Conservation (phyloP, 2,113 vertebrate species). For the Ptyas mucosa region DNA sequence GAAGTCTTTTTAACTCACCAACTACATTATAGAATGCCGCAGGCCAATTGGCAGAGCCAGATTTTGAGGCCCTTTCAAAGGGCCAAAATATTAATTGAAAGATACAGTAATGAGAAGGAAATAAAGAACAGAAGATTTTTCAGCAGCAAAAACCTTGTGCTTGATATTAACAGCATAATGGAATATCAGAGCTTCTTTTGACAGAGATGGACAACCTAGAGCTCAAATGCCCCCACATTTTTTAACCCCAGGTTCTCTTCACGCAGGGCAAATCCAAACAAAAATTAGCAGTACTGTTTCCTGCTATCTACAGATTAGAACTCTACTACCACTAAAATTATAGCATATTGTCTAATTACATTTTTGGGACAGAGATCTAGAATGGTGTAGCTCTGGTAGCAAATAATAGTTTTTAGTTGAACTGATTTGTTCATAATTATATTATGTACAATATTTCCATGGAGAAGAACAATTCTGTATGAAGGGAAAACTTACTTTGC, state of each 20-base stretch:
- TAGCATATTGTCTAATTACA: background rate
- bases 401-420: background rate
- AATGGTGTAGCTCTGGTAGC: background rate
- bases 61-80: background rate
- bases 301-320: background rate
- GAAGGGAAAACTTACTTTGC: slow-evolving; percentile 75
- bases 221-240: background rate
- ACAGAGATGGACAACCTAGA: background rate
- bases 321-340: background rate
- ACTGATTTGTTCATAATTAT: background rate
- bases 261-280: background rate
- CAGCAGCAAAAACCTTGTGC: background rate
- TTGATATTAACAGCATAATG: background rate
- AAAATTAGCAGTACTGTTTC: background rate
- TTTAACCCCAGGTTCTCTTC: background rate
- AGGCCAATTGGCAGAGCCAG: background rate
- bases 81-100: background rate
- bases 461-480: background rate
- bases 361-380: background rate
- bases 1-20: background rate
- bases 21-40: background rate
- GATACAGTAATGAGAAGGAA: background rate
- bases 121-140: background rate
- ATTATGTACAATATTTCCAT: background rate
- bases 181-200: background rate